A percentile compares a stretch with the other conserved stretches of the same genome.
These are phyloP conservation scores for Sardinella longiceps DNA, from an alignment of 2,797 vertebrate genomes.

Conservation along the genomic window DNA sequence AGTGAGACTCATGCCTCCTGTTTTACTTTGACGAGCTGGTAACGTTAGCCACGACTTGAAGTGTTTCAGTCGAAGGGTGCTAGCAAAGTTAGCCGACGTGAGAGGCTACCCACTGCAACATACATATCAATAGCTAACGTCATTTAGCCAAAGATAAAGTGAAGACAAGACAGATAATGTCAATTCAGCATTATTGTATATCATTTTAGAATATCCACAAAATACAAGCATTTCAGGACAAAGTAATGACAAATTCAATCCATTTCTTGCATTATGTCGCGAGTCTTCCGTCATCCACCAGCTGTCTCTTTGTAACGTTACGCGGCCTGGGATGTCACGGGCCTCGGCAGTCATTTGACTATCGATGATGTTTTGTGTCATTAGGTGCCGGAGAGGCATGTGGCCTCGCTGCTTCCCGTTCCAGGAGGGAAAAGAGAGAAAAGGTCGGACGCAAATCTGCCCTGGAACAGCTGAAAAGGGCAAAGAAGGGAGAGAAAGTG, in stretches of 20 bases:
- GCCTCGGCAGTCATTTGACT: background rate
- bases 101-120: background rate
- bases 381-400: conserved; percentile 52
- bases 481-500: conserved; percentile 91
- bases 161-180: background rate
- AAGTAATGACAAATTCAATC: background rate
- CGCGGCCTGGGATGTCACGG: background rate
- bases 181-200: background rate
- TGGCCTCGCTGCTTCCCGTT: conserved; percentile 81
- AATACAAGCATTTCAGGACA: background rate
- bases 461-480: conserved; percentile 89
- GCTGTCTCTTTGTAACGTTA: background rate
- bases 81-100: background rate
- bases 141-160: background rate
- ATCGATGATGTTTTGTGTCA: background rate
- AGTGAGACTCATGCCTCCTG: background rate
- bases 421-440: conserved; percentile 87
- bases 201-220: background rate
- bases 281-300: background rate
- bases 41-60: background rate
- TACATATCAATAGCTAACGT: background rate
- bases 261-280: background rate
- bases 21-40: background rate
- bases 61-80: background rate
- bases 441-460: conserved; percentile 90